Evolutionary conservation across 2,113 vertebrate species (phyloP).

Genomic region (Heteronetta atricapilla): DNA sequence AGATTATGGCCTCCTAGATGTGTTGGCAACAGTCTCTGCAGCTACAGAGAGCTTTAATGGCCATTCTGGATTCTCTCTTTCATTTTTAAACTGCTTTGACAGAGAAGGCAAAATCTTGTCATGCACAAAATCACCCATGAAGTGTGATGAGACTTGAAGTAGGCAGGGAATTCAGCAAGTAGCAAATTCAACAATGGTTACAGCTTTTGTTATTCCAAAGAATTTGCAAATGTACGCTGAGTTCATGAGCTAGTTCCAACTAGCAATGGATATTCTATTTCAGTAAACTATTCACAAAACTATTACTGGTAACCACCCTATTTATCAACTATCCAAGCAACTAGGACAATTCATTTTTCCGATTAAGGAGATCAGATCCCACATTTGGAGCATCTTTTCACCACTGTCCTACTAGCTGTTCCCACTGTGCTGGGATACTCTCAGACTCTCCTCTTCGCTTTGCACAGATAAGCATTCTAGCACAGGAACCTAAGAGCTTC

Average conservation of each 20-base stretch:
- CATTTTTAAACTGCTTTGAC: not conserved
- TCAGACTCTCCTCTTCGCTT: not conserved
- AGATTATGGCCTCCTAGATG: not conserved
- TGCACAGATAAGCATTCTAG: not conserved
- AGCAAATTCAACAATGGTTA: not conserved
- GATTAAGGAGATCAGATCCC: not conserved
- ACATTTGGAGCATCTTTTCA: not conserved
- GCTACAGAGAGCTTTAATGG: not conserved
- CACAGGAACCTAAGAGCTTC: not conserved
- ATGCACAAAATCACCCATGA: not conserved
- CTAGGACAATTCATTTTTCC: not conserved
- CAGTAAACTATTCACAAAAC: not conserved
- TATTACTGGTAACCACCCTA: not conserved
- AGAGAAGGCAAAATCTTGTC: not conserved
- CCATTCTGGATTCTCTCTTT: not conserved
- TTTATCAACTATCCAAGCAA: not conserved
- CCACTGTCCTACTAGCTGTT: not conserved
- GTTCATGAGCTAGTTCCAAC: not conserved
- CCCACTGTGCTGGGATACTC: not conserved
- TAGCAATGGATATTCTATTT: not conserved
- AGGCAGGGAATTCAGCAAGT: not conserved
- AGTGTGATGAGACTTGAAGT: not conserved
- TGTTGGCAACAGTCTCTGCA: not conserved
- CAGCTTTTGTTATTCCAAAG: not conserved
- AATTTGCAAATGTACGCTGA: not conserved